Evolutionary conservation across 2,888 invertebrate species (phyloP), one percentile per base, ranked within the genome.

Genomic region (Agrotis clavis): DNA sequence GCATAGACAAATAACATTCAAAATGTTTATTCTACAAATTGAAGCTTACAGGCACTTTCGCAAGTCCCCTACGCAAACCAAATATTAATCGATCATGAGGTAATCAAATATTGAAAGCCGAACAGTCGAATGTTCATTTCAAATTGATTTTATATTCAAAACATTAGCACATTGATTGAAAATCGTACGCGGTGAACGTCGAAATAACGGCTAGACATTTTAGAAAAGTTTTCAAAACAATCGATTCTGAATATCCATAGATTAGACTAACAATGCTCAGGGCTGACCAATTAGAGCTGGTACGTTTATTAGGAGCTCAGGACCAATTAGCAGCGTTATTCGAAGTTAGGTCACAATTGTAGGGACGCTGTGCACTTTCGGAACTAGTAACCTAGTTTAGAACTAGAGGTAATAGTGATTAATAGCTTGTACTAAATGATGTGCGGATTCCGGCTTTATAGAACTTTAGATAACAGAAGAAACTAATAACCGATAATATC

Each of bases 131-230:
- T 73, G 73, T 73, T 73, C 73, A 74, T 60, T 73, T 73, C 41
- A 67, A 64, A 73, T 59, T 65, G 59, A 74, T 67, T 19, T 25
- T 47, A 73, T 60, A 60, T 74, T 74, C 74, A 73, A 67, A 74
- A 67, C 35, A 74, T 73, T 73, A 60, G 73, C 73, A 74, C 59
- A 73, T 60, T 74, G 59, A 74, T 73, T 74, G 53, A 67, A 74
- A 60, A 73, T 6, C 51, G 41, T 60, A 30, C 19, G 48, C 13
- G 18, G 9, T 18, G 4, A 65, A 41, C 51, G n/a, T 21, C 25
- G 14, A 14, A 47, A 21, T 25, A 16, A 14, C 35, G 18, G n/a
- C 4, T 25, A n/a, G 6, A 14, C 9, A 16, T 18, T 72, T 65
- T 11, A 25, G 45, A 51, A 35, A 57, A 57, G n/a, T 35, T n/a